Conservation (phyloP, 2,797 vertebrate species). For the Pempheris klunzingeri region DNA sequence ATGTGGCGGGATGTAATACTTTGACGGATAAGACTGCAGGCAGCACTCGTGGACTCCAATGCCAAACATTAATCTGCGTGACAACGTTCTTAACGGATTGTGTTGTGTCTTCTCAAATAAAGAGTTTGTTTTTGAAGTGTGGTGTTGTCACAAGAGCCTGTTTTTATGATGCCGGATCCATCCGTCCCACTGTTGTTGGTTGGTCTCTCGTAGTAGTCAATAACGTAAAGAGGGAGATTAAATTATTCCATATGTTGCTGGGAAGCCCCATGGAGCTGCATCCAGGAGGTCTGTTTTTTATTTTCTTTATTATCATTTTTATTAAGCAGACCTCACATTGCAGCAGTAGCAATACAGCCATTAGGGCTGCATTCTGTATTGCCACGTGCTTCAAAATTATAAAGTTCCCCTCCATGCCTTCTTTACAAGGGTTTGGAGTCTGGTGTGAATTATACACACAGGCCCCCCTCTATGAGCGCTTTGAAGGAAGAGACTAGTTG, state of each 20-base stretch:
- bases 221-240: conserved; percentile 9
- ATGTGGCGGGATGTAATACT: conserved; percentile 61
- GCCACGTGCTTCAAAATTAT: conserved; percentile 61
- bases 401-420: conserved; percentile 53
- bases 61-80: conserved; percentile 71
- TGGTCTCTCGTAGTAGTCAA: conserved; percentile 17
- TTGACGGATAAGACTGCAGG: conserved; percentile 86
- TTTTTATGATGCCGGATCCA: neutral
- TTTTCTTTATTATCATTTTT: too few relatives aligned
- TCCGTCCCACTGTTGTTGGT: neutral
- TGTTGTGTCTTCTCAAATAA: conserved; percentile 82
- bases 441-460: conserved; percentile 62
- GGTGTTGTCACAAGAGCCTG: conserved; percentile 14
- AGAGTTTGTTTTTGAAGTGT: conserved; percentile 67
- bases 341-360: conserved; percentile 24
- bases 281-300: conserved; percentile 7
- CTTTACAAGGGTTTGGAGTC: conserved; percentile 64
- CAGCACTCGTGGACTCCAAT: conserved; percentile 81
- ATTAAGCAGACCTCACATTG: conserved; percentile 19
- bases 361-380: conserved; percentile 14
- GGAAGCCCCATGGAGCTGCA: neutral
- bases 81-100: conserved; percentile 65
- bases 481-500: conserved; percentile 60
- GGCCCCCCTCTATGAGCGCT: conserved; percentile 36
- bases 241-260: conserved; percentile 4